phyloP scores from a whole-genome alignment of 2,888 invertebrate species.

The Cybosia mesomella region DNA sequence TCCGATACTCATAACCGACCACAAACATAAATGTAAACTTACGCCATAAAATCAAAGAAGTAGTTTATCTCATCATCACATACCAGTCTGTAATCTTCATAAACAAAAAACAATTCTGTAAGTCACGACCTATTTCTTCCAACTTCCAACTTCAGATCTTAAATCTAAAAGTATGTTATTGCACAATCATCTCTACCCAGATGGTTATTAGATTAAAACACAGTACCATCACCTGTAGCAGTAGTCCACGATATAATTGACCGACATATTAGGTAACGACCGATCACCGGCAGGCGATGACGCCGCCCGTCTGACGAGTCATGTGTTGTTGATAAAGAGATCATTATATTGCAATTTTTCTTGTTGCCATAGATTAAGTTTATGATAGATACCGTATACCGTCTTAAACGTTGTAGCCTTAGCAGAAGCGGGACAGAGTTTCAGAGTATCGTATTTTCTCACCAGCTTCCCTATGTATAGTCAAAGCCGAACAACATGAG shows the following conservation, averaged over 20 bases:
- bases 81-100: background rate
- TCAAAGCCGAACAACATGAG: no score
- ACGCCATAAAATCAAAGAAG: no score
- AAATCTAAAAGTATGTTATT: background rate
- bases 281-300: background rate
- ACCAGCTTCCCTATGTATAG: no score
- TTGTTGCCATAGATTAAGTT: background rate
- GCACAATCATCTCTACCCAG: conserved; percentile 34
- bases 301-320: background rate
- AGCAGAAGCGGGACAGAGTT: no score
- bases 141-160: background rate
- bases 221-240: conserved; percentile 4
- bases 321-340: conserved; percentile 4
- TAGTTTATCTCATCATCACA: no score
- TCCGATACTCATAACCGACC: no score
- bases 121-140: conserved; percentile 5
- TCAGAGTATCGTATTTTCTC: no score
- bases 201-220: conserved; percentile 51
- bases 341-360: conserved; percentile 3
- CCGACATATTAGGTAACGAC: conserved; percentile 12
- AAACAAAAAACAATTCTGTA: background rate
- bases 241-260: conserved; percentile 14
- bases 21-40: no score
- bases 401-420: no score
- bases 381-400: background rate